phyloP scores from a whole-genome alignment of 2,113 vertebrate genomes.

The Scolopax mira region DNA sequence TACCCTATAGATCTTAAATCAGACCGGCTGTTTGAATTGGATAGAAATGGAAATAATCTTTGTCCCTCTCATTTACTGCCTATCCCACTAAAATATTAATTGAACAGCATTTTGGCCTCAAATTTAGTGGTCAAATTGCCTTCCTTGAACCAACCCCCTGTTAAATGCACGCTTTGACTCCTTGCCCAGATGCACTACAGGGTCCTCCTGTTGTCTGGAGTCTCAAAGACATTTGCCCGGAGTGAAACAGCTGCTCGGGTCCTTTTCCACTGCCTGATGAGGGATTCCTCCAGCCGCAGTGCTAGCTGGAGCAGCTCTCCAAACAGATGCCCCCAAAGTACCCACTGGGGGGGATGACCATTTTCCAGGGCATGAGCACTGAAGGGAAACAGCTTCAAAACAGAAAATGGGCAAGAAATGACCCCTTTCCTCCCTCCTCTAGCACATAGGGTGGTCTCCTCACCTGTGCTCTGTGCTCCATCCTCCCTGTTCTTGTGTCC shows the following conservation, averaged over 20 bases:
- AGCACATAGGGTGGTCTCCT: fast-evolving
- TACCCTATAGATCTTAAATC: neutral
- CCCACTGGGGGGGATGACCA: neutral
- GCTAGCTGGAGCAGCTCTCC: neutral
- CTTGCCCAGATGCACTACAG: neutral
- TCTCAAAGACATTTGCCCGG: neutral
- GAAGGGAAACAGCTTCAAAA: neutral
- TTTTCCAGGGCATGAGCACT: neutral
- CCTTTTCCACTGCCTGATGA: neutral
- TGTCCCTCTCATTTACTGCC: constrained; percentile 9
- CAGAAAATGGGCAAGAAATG: neutral
- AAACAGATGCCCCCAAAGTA: neutral
- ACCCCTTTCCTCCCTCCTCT: neutral
- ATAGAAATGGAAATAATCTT: neutral
- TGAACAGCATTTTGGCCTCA: neutral
- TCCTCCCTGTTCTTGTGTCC: neutral
- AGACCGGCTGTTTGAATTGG: neutral
- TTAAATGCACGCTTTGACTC: constrained; percentile 2
- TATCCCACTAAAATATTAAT: constrained; percentile 40
- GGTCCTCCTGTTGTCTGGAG: neutral
- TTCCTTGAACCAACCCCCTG: neutral
- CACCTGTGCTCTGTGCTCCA: neutral
- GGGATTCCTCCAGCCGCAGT: neutral
- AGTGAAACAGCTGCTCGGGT: neutral
- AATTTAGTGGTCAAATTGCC: neutral